Evolutionary conservation across 2,113 vertebrate species (phyloP), one percentile per base, ranked within the genome.

Genomic region (Syngnathus scovelli): DNA sequence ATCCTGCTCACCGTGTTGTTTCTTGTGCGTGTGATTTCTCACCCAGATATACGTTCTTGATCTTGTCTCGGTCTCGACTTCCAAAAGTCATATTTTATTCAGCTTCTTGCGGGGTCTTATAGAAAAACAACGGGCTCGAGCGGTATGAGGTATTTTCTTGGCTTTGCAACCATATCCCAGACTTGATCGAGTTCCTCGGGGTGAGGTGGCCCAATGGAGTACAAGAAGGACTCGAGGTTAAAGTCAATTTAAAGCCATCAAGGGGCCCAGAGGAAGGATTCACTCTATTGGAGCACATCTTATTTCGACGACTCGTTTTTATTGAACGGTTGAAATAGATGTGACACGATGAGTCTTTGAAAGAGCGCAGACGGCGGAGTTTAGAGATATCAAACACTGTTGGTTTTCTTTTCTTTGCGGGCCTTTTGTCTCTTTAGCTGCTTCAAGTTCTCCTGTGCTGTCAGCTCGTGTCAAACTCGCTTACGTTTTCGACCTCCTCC

Each of bases 401-500:
- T 16, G 58, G 19, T 11, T 44, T 11, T 59, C 62, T 23, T 37
- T 61, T 55, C 39, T 41, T 48, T 44, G 68, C 64, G 38, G 67
- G 46, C 66, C 49, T 41, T 38, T 77, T 78, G 72, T 82, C 69
- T 66, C 36, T 64, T 61, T 44, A 23, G 61, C 41, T 44, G 61
- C 61, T 69, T 70, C 67, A 68, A 69, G 60, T 69, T 72, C 70
- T 79, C 67, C 71, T 46, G 41, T 52, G 79, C 80, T 78, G 83
- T 82, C 86, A 82, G 73, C 74, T 77, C 67, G 61, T 71, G 81
- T 88, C 82, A 87, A 80, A 84, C 78, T 78, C 69, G 59, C 66
- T 83, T 81, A 77, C 75, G 67, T 79, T 79, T 70, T 58, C 77
- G 76, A 80, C 69, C 67, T 62, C 67, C 71, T 66, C 69, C 78